Conservation (phyloP, 1,140 invertebrate species). For the Penaeus vannamei region DNA sequence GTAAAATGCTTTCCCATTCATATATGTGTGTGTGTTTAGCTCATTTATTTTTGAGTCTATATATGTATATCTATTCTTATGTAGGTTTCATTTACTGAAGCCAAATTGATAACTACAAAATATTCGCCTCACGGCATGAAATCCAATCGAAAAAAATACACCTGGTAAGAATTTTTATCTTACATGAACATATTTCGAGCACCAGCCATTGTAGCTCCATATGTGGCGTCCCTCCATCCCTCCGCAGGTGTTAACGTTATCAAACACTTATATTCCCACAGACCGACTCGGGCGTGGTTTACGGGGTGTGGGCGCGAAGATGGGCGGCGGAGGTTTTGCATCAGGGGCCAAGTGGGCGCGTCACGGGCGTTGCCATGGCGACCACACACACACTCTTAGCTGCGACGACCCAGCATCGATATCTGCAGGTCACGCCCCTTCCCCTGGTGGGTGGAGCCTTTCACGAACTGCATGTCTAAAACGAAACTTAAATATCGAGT, state of each 20-base stretch:
- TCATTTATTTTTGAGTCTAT: too few relatives aligned
- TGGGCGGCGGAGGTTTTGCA: conserved; percentile 19
- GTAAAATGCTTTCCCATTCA: too few relatives aligned
- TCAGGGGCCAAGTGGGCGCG: conserved; percentile 42
- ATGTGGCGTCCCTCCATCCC: too few relatives aligned
- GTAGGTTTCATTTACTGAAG: too few relatives aligned
- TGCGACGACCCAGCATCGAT: conserved; percentile 41
- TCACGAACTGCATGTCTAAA: background rate
- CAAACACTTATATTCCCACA: background rate
- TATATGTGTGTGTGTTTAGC: too few relatives aligned
- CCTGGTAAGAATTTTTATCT: too few relatives aligned
- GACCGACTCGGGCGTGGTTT: conserved; percentile 48
- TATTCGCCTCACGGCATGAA: too few relatives aligned
- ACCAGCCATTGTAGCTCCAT: too few relatives aligned
- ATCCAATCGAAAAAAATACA: too few relatives aligned
- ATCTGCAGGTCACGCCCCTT: conserved; percentile 36
- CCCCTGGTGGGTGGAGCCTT: background rate
- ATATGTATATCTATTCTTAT: too few relatives aligned
- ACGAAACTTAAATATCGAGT: background rate
- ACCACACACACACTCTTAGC: conserved; percentile 27
- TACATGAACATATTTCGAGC: too few relatives aligned
- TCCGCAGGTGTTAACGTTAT: background rate
- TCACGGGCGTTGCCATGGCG: conserved; percentile 38
- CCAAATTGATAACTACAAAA: too few relatives aligned
- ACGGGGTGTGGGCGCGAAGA: conserved; percentile 35